Evolutionary conservation across 2,888 invertebrate species (phyloP), one percentile per base, ranked within the genome.

Genomic region (Plemyria rubiginata): DNA sequence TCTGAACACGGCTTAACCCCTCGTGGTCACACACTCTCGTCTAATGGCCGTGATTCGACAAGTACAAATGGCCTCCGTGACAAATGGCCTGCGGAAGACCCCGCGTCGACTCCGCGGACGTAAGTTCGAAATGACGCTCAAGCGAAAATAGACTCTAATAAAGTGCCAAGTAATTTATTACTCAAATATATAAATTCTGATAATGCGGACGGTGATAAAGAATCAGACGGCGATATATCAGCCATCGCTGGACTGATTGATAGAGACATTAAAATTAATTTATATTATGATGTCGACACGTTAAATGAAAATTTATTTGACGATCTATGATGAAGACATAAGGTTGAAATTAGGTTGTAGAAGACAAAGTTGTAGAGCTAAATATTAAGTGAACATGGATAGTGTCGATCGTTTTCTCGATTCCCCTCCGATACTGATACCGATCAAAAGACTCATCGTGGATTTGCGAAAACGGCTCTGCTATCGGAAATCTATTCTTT

Each of bases 31-130:
- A 90, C 91, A 90, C 91, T 90, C 90, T 82, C 85, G 81, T 90
- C 90, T 92, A 92, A 93, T 92, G 93, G 92, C 88, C 86, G 91
- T 91, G 93, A 93, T 93, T 93, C 93, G 93, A 93, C 93, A 93
- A 92, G 92, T 93, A 93, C 92, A 93, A 93, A 93, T 93, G 93
- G 92, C 88, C 81, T 77, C 84, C 76, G 89, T 93, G 93, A 93
- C 93, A 93, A 93, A 93, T 93, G 90, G 90, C 83, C 82, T 83
- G 85, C 82, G 85, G 90, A 87, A 90, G 90, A 88, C 87, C 89
- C 85, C 82, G 80, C 81, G 82, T 86, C 83, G 82, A 81, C 76
- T 82, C 78, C 72, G 70, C 73, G 76, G 82, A 79, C 86, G 86
- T 88, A 89, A 88, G 85, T 88, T 87, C 87, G 83, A 79, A 16